Percentiles rank a stretch among this genome's conserved stretches.
phyloP scores from a whole-genome alignment of 2,113 vertebrate genomes.

The Oncorhynchus clarkii region DNA sequence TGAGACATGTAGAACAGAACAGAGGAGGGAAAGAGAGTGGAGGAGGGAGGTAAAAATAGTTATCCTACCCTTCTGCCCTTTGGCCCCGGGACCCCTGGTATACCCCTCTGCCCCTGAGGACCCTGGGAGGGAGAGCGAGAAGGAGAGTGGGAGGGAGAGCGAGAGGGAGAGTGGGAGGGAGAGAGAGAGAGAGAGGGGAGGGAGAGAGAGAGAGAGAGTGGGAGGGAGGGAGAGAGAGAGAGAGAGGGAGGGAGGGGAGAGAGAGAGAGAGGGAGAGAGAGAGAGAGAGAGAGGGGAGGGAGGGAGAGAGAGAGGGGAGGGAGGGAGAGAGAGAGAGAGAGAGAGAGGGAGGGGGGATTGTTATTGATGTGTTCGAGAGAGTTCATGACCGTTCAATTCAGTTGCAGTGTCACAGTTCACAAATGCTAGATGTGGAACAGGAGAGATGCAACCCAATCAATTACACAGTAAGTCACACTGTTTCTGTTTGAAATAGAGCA shows the following conservation, averaged over 20 bases:
- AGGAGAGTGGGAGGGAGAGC: not conserved
- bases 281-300: not conserved
- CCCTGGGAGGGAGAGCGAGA: slow-evolving; percentile 73
- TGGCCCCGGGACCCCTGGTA: slow-evolving; percentile 77
- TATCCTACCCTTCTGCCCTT: slow-evolving; percentile 90
- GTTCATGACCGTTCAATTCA: not conserved
- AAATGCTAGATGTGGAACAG: not conserved
- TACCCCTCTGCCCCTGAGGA: slow-evolving; percentile 79
- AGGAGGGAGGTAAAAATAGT: not conserved
- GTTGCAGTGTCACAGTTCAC: not conserved
- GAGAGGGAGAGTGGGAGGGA: not conserved
- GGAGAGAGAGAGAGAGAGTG: not conserved
- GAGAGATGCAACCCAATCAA: not conserved
- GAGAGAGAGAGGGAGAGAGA: too few relatives aligned
- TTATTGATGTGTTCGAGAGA: not conserved
- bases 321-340: too few relatives aligned
- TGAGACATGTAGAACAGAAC: too few relatives aligned
- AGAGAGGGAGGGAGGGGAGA: not conserved
- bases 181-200: not conserved
- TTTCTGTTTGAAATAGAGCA: not conserved
- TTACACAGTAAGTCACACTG: not conserved
- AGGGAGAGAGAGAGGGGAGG: not conserved
- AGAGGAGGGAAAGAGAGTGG: not conserved
- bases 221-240: not conserved
- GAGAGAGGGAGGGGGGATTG: too few relatives aligned